Evolutionary conservation across 2,888 invertebrate genomes (phyloP).

Genomic region (Neoitamus cyanurus): DNA sequence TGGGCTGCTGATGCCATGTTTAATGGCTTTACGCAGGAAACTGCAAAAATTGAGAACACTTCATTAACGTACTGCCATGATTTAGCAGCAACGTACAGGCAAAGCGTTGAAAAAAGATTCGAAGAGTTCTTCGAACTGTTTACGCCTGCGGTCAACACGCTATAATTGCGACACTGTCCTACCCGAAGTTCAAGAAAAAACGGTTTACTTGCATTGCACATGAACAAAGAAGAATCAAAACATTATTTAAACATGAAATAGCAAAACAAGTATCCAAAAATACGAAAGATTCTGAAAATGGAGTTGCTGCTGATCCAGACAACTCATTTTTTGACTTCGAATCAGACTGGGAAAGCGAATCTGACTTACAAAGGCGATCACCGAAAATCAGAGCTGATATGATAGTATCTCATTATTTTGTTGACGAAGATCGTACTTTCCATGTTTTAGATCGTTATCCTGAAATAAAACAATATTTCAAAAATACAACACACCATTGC

Average conservation of each 20-base stretch:
- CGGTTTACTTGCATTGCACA: neutral
- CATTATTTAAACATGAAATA: neutral
- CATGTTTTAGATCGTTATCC: neutral
- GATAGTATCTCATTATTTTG: neutral
- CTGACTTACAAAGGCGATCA: neutral
- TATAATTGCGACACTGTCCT: neutral
- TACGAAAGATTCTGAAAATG: neutral
- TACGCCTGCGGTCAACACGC: neutral
- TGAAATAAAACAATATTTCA: no score
- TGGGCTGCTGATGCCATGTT: neutral
- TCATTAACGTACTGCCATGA: neutral
- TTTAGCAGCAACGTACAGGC: neutral
- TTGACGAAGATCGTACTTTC: neutral
- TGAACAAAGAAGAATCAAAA: neutral
- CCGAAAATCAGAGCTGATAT: neutral
- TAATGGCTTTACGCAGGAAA: neutral
- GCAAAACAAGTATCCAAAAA: neutral
- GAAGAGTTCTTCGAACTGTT: neutral
- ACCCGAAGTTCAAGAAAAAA: neutral
- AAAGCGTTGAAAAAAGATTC: slow-evolving; percentile 1
- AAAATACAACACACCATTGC: no score
- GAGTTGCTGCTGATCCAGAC: neutral
- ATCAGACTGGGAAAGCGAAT: neutral
- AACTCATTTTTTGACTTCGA: neutral
- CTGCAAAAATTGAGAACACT: neutral